These are phyloP conservation scores for Poecile montanus DNA, from an alignment of 2,797 vertebrate species.

Conservation along the genomic window DNA sequence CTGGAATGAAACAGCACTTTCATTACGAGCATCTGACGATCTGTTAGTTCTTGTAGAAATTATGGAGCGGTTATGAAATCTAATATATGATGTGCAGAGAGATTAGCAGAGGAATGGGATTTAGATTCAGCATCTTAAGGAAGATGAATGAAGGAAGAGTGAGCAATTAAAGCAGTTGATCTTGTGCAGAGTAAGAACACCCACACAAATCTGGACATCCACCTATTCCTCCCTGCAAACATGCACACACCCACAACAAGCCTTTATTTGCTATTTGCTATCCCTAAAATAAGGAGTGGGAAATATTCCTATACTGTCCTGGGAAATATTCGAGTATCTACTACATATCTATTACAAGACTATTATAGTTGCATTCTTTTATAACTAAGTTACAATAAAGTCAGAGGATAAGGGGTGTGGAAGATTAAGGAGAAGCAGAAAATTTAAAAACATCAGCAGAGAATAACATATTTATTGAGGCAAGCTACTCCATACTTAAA, in stretches of 20 bases:
- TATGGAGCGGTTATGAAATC: not conserved
- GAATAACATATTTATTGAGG: not conserved
- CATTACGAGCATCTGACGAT: not conserved
- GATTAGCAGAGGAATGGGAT: not conserved
- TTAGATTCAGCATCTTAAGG: not conserved
- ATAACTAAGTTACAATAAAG: not conserved
- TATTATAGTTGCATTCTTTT: not conserved
- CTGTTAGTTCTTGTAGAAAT: slow-evolving; percentile 30
- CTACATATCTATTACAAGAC: not conserved
- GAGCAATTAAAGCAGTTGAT: not conserved
- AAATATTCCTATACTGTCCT: not conserved
- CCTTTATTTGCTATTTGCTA: not conserved
- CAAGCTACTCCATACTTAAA: not conserved
- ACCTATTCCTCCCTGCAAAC: not conserved
- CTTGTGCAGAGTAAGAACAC: not conserved
- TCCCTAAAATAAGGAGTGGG: not conserved
- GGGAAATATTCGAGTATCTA: not conserved
- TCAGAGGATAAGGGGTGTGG: not conserved
- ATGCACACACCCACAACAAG: not conserved
- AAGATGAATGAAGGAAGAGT: not conserved
- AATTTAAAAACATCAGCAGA: not conserved
- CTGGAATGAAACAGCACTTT: slow-evolving; percentile 49
- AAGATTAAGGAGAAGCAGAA: not conserved
- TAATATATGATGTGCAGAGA: not conserved
- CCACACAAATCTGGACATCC: not conserved